phyloP scores from a whole-genome alignment of 2,797 vertebrate genomes.

The Peromyscus melanophrys region DNA sequence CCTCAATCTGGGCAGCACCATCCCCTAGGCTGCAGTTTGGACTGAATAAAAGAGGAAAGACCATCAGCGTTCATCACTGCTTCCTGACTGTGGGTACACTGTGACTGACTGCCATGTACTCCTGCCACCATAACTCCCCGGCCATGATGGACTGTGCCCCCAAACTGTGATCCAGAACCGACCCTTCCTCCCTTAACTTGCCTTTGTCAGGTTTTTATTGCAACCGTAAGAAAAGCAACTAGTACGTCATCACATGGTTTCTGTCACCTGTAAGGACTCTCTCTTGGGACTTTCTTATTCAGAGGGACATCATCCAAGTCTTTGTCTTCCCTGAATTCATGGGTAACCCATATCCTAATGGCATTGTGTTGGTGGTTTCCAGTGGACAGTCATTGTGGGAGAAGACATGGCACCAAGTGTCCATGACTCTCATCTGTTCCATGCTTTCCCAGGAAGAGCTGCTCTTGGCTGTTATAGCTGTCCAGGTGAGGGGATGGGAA shows the following conservation, averaged over 20 bases:
- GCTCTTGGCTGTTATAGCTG: background rate
- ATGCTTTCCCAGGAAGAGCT: background rate
- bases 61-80: background rate
- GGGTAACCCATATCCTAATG: background rate
- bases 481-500: too few relatives aligned
- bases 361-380: background rate
- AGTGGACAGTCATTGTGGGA: background rate
- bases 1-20: too few relatives aligned
- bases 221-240: background rate
- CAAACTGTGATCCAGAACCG: background rate
- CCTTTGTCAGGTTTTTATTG: background rate
- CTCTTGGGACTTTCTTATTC: rapidly evolving
- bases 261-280: background rate
- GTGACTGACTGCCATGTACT: background rate
- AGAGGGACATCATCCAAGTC: rapidly evolving
- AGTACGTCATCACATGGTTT: background rate
- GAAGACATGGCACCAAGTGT: background rate
- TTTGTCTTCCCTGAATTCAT: too few relatives aligned
- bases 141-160: background rate
- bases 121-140: background rate
- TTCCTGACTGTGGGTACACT: background rate
- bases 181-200: background rate
- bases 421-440: background rate
- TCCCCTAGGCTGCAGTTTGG: background rate
- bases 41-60: background rate